Base-by-base conservation (phyloP, 2,888 invertebrate genomes). In the Hoplodrina ambigua region DNA sequence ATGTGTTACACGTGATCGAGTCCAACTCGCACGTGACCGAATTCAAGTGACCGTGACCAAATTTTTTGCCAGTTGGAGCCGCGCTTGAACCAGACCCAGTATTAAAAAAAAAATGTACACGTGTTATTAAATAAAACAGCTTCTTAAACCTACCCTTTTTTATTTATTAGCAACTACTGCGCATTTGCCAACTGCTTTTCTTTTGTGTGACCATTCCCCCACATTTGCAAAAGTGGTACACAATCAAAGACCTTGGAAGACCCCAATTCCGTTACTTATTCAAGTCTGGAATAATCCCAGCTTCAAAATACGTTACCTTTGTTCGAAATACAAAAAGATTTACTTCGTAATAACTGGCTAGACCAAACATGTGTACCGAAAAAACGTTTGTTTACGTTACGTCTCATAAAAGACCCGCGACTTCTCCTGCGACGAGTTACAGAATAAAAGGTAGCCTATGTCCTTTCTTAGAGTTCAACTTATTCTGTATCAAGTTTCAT, bases 251-350 rank as follows among this genome's bases (percentile, higher is more conserved):
- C 78, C 78, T 78, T 78, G 75, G 19, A 57, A 52, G 19, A 75
- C 78, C 78, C 78, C 4, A 66, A 79, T 25, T 58, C 75, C 75
- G 80, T 78, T 78, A 78, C 65, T 59, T 58, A 64, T 63, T 60
- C 55, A 56, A 55, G 55, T 46, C 25, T 54, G 49, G 49, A 75
- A 60, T 72, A 54, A 78, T 57, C 15, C 46, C 46, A 56, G 46
- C 20, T 63, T 57, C 63, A 33, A 66, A 52, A 33, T 25, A 19
- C 41, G 33, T 37, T 44, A 46, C 15, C 19, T 68, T 52, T 52
- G 30, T 68, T 30, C n/a, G 15, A 50, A 15, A 13, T 20, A 49
- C 41, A 58, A 64, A 75, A 53, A 25, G n/a, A 46, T 63, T 44
- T 52, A 44, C 30, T 67, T 53, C 11, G 7, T 41, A 19, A 19